A percentile compares a stretch with the other conserved stretches of the same genome.
Evolutionary conservation across 2,888 invertebrate genomes (phyloP).

Genomic region (Agonopterix subpropinquella): DNA sequence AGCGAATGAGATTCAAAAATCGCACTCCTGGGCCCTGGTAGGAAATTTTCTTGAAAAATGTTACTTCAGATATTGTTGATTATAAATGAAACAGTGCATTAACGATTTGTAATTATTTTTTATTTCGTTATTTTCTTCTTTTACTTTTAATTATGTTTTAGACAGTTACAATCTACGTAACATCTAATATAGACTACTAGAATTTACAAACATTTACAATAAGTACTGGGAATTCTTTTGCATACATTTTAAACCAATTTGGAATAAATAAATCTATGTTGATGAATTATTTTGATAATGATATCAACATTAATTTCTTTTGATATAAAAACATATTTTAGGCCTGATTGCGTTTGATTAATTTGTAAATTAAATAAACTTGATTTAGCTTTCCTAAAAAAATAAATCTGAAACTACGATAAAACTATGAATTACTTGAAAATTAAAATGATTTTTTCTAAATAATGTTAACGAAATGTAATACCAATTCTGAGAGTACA

Average conservation of each 20-base stretch:
- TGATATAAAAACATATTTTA: slow-evolving; percentile 10
- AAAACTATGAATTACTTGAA: too few species aligned
- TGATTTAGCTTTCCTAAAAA: too few species aligned
- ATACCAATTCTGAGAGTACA: too few species aligned
- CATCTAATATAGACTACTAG: slow-evolving; percentile 68
- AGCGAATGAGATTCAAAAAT: too few species aligned
- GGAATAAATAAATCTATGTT: background rate
- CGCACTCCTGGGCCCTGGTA: too few species aligned
- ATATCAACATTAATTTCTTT: background rate
- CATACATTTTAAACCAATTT: background rate
- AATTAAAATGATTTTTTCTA: too few species aligned
- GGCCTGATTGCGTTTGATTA: slow-evolving; percentile 18
- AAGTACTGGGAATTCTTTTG: slow-evolving; percentile 40
- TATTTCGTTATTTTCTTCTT: slow-evolving; percentile 54
- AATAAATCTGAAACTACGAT: too few species aligned
- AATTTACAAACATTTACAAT: slow-evolving; percentile 70
- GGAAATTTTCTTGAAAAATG: too few species aligned
- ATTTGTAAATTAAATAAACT: too few species aligned
- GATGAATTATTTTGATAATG: background rate
- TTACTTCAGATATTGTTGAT: too few species aligned
- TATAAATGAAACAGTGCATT: background rate
- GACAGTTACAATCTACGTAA: slow-evolving; percentile 68
- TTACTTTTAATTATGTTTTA: slow-evolving; percentile 46
- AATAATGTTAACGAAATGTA: too few species aligned
- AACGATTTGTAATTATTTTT: slow-evolving; percentile 62